Evolutionary conservation across 2,797 vertebrate species (phyloP).

Genomic region (Pantherophis alleghaniensis): DNA sequence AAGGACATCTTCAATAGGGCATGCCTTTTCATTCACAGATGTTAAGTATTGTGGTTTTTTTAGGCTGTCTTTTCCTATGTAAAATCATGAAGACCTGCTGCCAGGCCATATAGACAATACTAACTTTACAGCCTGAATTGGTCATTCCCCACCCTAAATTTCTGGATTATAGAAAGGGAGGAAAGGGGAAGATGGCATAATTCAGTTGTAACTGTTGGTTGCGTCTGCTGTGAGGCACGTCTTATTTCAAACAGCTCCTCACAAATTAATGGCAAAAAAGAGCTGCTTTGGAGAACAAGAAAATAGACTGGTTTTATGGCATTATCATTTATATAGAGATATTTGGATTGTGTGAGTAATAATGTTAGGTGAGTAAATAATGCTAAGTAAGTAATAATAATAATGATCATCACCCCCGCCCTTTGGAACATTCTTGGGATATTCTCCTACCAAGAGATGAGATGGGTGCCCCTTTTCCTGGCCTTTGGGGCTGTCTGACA

Average conservation of each 20-base stretch:
- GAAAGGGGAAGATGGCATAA: neutral
- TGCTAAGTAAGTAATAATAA: neutral
- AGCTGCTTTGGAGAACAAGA: neutral
- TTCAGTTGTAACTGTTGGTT: neutral
- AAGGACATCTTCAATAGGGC: neutral
- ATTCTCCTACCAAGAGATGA: neutral
- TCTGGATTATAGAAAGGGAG: neutral
- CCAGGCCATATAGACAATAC: neutral
- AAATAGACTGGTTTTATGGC: neutral
- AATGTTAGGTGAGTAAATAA: neutral
- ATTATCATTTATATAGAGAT: neutral
- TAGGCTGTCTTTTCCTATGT: neutral
- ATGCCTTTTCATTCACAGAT: neutral
- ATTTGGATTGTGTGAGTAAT: neutral
- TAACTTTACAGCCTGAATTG: neutral
- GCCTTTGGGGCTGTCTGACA: neutral
- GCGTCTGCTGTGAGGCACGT: neutral
- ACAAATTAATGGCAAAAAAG: neutral
- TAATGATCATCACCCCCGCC: neutral
- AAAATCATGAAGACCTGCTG: neutral
- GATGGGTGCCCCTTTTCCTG: neutral
- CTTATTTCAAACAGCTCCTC: neutral
- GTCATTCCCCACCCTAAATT: neutral
- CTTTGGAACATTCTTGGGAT: neutral
- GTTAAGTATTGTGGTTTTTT: neutral